Evolutionary conservation across 2,888 invertebrate species (phyloP), one percentile per base, ranked within the genome.

Genomic region (Perizoma affinitatum): DNA sequence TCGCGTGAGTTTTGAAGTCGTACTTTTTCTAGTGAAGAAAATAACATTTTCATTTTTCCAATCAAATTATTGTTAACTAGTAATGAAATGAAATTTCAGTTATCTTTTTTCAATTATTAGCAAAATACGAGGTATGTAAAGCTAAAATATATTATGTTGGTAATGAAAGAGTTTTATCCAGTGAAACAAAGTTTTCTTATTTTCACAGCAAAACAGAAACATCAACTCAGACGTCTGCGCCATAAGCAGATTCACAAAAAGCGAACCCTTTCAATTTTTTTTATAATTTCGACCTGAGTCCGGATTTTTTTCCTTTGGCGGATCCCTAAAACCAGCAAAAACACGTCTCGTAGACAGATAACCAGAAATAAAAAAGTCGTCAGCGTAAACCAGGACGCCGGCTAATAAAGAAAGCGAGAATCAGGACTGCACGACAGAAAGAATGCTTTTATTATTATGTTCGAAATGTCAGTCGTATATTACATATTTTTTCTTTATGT

Each of bases 291-390:
- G 46, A 51, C 46, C 35, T 45, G 50, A 48, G 58, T 41, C 48
- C 36, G 40, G 47, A 22, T 40, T 45, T 59, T 54, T 54, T 40
- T 62, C 62, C 51, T 63, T 60, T 64, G 60, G 54, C 60, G 57
- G 65, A 54, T 35, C 65, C 56, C 65, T 65, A 56, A 59, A 67
- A 63, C 57, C 55, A 61, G 64, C 67, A 63, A 69, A 67, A 69
- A 61, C 61, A 62, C 58, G 68, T 65, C 63, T 62, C 67, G 61
- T 54, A 66, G 66, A 65, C 70, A 80, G 79, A 81, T 82, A 80
- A 82, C 76, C 82, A 82, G 82, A 86, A 87, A 88, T 88, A 90
- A 90, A 89, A 88, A 86, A 83, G 85, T 83, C 89, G 84, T 87
- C 86, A 75, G 72, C 76, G 79, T 82, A 84, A 88, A 87, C 76